phyloP scores from a whole-genome alignment of 1,140 invertebrate genomes.

The Leptoteleia sp. region DNA sequence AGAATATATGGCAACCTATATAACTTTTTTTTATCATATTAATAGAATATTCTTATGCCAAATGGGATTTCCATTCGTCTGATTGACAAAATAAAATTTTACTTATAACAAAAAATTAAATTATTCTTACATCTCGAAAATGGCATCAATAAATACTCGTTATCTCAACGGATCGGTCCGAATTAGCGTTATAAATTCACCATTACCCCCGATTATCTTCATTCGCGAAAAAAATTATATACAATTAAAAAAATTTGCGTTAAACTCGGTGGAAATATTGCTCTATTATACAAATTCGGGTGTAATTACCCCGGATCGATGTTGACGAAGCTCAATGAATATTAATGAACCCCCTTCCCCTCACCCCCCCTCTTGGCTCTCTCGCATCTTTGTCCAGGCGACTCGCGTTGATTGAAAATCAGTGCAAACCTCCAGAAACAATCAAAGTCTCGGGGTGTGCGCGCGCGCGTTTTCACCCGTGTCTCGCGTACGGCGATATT shows the following conservation, averaged over 20 bases:
- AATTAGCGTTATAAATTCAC: conserved; percentile 20
- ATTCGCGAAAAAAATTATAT: conserved; percentile 16
- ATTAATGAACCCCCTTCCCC: conserved; percentile 22
- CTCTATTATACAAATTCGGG: conserved; percentile 14
- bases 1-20: too few species aligned
- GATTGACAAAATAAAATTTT: too few species aligned
- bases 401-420: conserved; percentile 8
- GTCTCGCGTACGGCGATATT: conserved; percentile 1
- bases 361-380: too few species aligned
- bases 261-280: conserved; percentile 19
- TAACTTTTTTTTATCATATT: too few species aligned
- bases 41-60: too few species aligned
- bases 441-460: conserved; percentile 32
- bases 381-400: not conserved
- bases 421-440: conserved; percentile 22
- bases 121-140: too few species aligned
- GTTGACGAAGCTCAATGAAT: conserved; percentile 29
- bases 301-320: conserved; percentile 24
- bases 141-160: too few species aligned
- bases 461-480: not conserved
- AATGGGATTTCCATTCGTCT: too few species aligned
- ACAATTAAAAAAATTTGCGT: conserved; percentile 26
- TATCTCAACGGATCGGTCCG: too few species aligned
- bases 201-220: conserved; percentile 13
- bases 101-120: too few species aligned